Evolutionary conservation across 2,888 invertebrate genomes (phyloP).

Genomic region (Xestia sexstrigata): DNA sequence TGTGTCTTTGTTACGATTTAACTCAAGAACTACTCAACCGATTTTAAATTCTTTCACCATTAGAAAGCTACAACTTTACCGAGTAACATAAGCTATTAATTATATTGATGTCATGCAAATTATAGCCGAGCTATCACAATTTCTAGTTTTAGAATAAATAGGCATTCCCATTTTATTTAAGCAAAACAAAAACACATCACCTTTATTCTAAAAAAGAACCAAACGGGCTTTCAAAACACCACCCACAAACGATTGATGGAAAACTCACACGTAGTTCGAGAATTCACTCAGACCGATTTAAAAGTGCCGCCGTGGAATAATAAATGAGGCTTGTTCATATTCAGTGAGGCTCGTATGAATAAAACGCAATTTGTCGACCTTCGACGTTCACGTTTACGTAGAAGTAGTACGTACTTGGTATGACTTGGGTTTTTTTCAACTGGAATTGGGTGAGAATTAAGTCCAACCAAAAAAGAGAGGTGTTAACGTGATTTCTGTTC

Average conservation of each 20-base stretch:
- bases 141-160: too few relatives aligned
- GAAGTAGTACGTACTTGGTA: conserved; percentile 9
- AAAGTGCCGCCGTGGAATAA: conserved; percentile 62
- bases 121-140: too few relatives aligned
- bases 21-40: too few relatives aligned
- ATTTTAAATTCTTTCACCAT: too few relatives aligned
- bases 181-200: neutral
- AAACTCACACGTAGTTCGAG: conserved; percentile 45
- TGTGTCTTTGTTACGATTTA: too few relatives aligned
- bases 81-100: too few relatives aligned
- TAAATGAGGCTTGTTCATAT: conserved; percentile 60
- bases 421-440: neutral
- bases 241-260: conserved; percentile 44
- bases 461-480: too few relatives aligned
- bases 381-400: conserved; percentile 34
- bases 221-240: neutral
- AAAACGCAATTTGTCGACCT: conserved; percentile 57
- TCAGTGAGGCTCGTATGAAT: conserved; percentile 46
- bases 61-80: too few relatives aligned
- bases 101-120: too few relatives aligned
- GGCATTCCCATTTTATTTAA: neutral
- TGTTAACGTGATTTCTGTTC: too few relatives aligned
- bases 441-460: neutral
- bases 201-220: neutral
- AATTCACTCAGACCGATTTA: conserved; percentile 56